These are phyloP conservation scores for Pteropus alecto DNA, from an alignment of 2,113 vertebrate species.

Conservation along the genomic window DNA sequence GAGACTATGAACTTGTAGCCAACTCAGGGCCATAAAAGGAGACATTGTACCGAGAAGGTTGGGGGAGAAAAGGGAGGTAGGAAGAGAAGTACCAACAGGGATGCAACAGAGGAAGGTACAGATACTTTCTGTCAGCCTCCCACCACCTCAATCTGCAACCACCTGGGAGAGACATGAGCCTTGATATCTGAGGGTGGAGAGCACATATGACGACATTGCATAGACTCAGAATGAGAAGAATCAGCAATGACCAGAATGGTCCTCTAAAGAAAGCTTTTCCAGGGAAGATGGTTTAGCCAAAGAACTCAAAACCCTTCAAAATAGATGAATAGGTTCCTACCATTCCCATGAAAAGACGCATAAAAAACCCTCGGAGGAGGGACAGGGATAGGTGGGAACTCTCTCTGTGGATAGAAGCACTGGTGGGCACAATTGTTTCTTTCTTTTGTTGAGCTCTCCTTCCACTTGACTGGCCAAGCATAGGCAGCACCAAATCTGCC, in stretches of 20 bases:
- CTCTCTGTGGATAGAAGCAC: not conserved
- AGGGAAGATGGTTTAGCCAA: not conserved
- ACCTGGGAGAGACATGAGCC: not conserved
- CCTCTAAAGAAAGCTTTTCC: not conserved
- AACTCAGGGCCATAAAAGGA: conserved; percentile 60
- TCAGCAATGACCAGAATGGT: not conserved
- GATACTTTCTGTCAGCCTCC: not conserved
- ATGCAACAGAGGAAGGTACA: not conserved
- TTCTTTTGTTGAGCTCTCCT: not conserved
- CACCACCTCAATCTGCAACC: not conserved
- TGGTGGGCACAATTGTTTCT: not conserved
- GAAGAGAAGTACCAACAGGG: conserved; percentile 29
- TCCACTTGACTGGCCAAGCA: not conserved
- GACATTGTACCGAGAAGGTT: not conserved
- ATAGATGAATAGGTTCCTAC: conserved; percentile 12
- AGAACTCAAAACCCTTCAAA: conserved; percentile 12
- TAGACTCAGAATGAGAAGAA: not conserved
- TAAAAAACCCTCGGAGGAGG: not conserved
- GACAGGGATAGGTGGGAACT: not conserved
- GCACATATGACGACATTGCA: not conserved
- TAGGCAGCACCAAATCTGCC: not conserved
- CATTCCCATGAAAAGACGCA: not conserved
- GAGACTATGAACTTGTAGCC: conserved; percentile 66
- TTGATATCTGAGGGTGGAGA: not conserved
- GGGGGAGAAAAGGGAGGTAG: conserved; percentile 7